Percentiles rank a stretch among this genome's conserved stretches.
Conservation (phyloP, 2,888 invertebrate genomes). For the Cryptophagus acutangulus region DNA sequence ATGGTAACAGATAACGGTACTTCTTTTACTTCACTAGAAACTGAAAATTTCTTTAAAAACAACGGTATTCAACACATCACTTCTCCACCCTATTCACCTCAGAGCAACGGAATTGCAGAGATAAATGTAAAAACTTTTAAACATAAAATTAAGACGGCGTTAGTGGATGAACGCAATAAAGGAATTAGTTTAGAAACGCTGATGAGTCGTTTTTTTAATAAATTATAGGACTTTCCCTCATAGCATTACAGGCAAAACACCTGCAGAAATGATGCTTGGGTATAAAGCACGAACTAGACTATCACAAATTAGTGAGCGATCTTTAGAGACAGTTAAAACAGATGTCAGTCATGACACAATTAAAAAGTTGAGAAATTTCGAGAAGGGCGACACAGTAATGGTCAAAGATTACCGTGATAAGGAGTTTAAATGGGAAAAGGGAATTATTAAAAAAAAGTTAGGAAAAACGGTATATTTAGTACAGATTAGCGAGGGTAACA, state of each 20-base stretch:
- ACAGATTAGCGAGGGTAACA: too few relatives aligned
- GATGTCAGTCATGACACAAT: too few relatives aligned
- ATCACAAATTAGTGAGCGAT: neutral
- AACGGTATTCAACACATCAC: constrained; percentile 16
- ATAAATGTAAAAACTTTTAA: constrained; percentile 16
- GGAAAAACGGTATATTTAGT: too few relatives aligned
- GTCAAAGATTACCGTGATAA: too few relatives aligned
- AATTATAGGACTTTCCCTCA: constrained; percentile 9
- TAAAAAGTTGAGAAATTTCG: too few relatives aligned
- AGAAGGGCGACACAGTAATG: too few relatives aligned
- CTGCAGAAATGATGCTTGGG: constrained; percentile 6
- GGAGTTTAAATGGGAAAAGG: too few relatives aligned
- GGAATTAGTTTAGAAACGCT: neutral
- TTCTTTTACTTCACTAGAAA: constrained; percentile 9
- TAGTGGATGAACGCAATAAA: constrained; percentile 7
- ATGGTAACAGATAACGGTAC: constrained; percentile 8
- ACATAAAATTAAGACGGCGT: neutral
- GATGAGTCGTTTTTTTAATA: constrained; percentile 7
- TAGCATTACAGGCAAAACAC: constrained; percentile 9
- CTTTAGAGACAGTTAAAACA: too few relatives aligned
- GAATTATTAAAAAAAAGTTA: too few relatives aligned
- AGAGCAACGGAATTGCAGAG: constrained; percentile 15
- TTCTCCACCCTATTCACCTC: constrained; percentile 10
- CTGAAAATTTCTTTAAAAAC: constrained; percentile 11
- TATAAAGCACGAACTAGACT: constrained; percentile 11